Conservation (phyloP, 2,113 vertebrate genomes). For the Leucosticte australis region DNA sequence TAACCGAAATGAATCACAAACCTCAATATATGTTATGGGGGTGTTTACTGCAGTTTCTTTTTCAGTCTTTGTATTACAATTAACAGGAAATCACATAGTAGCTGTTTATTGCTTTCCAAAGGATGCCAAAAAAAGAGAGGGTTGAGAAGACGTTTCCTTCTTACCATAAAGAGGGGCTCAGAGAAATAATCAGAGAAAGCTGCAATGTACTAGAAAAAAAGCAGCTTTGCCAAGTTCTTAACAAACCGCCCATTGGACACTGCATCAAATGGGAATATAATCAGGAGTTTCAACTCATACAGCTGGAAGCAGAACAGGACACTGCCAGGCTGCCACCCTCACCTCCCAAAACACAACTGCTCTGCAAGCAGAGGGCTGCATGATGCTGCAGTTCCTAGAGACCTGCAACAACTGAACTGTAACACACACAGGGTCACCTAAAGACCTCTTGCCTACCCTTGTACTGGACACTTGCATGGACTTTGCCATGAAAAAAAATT, state of each 20-base stretch:
- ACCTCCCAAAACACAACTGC: not conserved
- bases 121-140: not conserved
- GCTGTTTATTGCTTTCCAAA: not conserved
- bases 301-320: not conserved
- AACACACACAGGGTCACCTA: rapidly evolving
- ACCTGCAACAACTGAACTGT: not conserved
- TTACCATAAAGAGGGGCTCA: not conserved
- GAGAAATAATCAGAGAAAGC: not conserved
- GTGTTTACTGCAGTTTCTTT: not conserved
- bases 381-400: rapidly evolving
- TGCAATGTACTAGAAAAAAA: not conserved
- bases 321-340: not conserved
- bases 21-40: not conserved
- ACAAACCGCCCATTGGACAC: not conserved
- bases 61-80: not conserved
- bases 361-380: not conserved
- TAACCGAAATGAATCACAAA: not conserved
- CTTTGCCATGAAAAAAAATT: not conserved
- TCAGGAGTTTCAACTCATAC: not conserved
- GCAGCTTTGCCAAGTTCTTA: not conserved
- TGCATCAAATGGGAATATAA: not conserved
- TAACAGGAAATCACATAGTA: not conserved
- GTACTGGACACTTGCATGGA: rapidly evolving
- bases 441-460: not conserved
- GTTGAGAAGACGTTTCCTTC: not conserved